A percentile compares a stretch with the other conserved stretches of the same genome.
Evolutionary conservation across 2,888 invertebrate species (phyloP).

Genomic region (Linyphia triangularis): DNA sequence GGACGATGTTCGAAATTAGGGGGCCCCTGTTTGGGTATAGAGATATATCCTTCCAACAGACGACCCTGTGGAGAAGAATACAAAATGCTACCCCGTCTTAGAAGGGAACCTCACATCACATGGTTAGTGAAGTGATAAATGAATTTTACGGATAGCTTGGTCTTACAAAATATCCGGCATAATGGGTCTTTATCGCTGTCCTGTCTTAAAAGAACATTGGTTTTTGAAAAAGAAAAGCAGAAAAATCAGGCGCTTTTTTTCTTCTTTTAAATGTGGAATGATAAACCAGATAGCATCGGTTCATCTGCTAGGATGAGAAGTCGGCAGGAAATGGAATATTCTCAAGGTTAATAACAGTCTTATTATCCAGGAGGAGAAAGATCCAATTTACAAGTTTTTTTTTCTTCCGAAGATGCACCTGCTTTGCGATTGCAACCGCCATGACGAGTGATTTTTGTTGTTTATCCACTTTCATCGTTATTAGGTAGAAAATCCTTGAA

Average conservation of each 20-base stretch:
- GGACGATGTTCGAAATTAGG: not conserved
- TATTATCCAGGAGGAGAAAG: not conserved
- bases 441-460: not conserved
- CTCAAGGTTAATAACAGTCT: constrained; percentile 31
- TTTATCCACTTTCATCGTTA: no score
- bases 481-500: no score
- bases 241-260: no score
- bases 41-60: not conserved
- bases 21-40: not conserved
- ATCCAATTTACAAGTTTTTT: constrained; percentile 3
- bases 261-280: not conserved
- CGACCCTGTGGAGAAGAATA: not conserved
- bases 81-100: not conserved
- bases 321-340: constrained; percentile 24
- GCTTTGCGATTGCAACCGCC: not conserved
- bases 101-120: not conserved
- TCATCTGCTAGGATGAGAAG: not conserved
- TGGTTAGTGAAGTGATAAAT: not conserved
- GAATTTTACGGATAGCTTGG: not conserved
- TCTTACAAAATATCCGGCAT: not conserved
- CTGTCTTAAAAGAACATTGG: no score
- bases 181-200: no score
- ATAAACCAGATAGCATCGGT: constrained; percentile 3
- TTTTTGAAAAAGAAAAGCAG: no score
- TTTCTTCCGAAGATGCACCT: constrained; percentile 3